phyloP scores from a whole-genome alignment of 2,888 invertebrate genomes.

The Myathropa florea region DNA sequence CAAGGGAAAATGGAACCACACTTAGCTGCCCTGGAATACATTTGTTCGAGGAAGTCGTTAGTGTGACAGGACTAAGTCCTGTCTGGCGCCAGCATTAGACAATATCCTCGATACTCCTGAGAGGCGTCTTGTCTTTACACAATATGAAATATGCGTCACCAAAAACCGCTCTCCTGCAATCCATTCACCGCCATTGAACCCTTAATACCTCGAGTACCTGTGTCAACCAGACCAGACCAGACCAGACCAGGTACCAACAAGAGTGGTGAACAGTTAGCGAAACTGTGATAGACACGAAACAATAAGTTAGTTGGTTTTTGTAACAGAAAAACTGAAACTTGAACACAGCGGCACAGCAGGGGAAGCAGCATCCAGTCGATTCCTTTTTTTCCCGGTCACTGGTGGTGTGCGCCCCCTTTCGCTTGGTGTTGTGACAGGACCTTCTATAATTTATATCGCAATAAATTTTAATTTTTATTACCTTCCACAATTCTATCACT shows the following conservation, averaged over 20 bases:
- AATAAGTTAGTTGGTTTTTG: slow-evolving; percentile 15
- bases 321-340: slow-evolving; percentile 20
- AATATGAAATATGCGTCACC: slow-evolving; percentile 65
- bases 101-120: slow-evolving; percentile 47
- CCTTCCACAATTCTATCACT: slow-evolving; percentile 41
- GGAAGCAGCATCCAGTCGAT: slow-evolving; percentile 44
- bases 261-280: slow-evolving; percentile 47
- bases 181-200: slow-evolving; percentile 54
- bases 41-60: slow-evolving; percentile 58
- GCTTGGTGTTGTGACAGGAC: slow-evolving; percentile 70
- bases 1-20: slow-evolving; percentile 46
- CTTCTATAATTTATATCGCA: slow-evolving; percentile 71
- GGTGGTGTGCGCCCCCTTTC: slow-evolving; percentile 47
- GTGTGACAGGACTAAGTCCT: slow-evolving; percentile 74
- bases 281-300: slow-evolving; percentile 31
- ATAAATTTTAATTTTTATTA: slow-evolving; percentile 72
- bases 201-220: slow-evolving; percentile 50
- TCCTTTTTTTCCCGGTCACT: not conserved
- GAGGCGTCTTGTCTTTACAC: slow-evolving; percentile 46
- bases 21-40: slow-evolving; percentile 24
- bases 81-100: slow-evolving; percentile 81
- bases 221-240: slow-evolving; percentile 32
- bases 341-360: slow-evolving; percentile 64
- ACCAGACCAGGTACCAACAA: not conserved
- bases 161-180: slow-evolving; percentile 50